Evolutionary conservation across 2,888 invertebrate species (phyloP).

Genomic region (Hofmannophila pseudospretella): DNA sequence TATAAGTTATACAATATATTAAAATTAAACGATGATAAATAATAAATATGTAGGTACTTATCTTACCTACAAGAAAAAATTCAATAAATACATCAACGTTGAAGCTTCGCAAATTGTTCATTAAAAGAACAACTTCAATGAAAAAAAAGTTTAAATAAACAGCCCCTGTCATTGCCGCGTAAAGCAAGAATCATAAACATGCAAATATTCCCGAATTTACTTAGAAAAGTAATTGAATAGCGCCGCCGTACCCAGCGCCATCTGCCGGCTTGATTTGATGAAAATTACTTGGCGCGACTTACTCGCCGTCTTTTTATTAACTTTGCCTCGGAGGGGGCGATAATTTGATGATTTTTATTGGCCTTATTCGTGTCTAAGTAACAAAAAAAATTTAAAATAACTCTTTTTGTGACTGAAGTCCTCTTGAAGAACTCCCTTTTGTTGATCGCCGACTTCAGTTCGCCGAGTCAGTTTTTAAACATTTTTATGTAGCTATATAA

Average conservation of each 20-base stretch:
- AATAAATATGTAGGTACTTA: too few relatives aligned
- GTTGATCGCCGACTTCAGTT: too few relatives aligned
- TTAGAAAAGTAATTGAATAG: slow-evolving; percentile 70
- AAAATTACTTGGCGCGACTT: slow-evolving; percentile 37
- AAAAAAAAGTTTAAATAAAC: slow-evolving; percentile 49
- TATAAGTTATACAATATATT: too few relatives aligned
- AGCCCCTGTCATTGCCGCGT: slow-evolving; percentile 21
- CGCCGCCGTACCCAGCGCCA: slow-evolving; percentile 46
- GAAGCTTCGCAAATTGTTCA: too few relatives aligned
- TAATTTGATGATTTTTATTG: not conserved
- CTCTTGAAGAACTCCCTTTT: too few relatives aligned
- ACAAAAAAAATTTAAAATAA: too few relatives aligned
- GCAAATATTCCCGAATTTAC: slow-evolving; percentile 63
- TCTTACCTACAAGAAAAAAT: too few relatives aligned
- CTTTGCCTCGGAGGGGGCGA: slow-evolving; percentile 3
- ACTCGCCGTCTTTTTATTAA: slow-evolving; percentile 15
- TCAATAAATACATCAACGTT: too few relatives aligned
- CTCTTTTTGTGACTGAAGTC: too few relatives aligned
- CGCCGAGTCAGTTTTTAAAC: too few relatives aligned
- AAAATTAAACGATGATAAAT: too few relatives aligned
- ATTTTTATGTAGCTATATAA: too few relatives aligned
- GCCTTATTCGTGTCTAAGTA: not conserved
- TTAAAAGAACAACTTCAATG: not conserved
- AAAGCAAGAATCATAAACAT: slow-evolving; percentile 48
- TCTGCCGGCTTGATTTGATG: slow-evolving; percentile 60